Evolutionary conservation across 2,113 vertebrate species (phyloP).

Genomic region (Ciconia maguari): DNA sequence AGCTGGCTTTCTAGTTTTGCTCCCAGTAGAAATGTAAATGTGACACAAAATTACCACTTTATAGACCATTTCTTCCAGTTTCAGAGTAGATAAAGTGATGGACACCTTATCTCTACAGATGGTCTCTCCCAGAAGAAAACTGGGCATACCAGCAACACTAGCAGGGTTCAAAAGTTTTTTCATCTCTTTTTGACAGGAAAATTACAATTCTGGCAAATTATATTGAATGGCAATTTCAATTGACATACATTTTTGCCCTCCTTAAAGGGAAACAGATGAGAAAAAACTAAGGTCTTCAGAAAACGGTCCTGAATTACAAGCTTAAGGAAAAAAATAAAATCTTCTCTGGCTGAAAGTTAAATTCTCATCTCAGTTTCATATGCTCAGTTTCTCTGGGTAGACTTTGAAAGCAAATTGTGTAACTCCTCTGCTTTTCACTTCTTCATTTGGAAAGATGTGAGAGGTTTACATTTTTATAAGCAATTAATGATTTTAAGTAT

Average conservation of each 20-base stretch:
- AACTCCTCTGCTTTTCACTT: background rate
- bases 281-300: background rate
- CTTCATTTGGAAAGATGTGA: background rate
- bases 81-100: background rate
- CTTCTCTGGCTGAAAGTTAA: background rate
- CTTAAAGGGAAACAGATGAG: background rate
- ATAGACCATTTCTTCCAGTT: background rate
- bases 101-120: background rate
- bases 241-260: background rate
- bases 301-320: background rate
- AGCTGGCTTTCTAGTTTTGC: background rate
- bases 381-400: background rate
- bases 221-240: background rate
- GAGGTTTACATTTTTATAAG: background rate
- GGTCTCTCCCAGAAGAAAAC: background rate
- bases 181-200: background rate
- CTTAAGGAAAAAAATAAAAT: background rate
- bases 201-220: background rate
- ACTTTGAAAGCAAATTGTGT: background rate
- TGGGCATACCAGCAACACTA: background rate
- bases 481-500: background rate
- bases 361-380: background rate
- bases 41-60: background rate
- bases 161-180: background rate
- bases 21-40: background rate